These are phyloP conservation scores for Ips typographus DNA, from an alignment of 1,140 invertebrate species.

Conservation along the genomic window DNA sequence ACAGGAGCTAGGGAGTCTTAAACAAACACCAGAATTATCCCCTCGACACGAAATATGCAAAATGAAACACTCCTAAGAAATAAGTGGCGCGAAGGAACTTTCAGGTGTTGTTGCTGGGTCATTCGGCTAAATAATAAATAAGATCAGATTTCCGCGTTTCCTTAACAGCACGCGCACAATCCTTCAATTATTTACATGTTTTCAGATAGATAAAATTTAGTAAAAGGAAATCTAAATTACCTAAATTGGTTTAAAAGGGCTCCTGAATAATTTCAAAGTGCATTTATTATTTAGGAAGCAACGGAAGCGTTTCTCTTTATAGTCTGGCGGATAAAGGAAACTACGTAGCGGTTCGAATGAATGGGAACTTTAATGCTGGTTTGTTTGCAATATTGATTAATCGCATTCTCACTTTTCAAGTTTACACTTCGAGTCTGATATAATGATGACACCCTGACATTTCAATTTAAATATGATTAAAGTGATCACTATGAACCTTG, in stretches of 20 bases:
- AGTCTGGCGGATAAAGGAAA: slow-evolving; percentile 10
- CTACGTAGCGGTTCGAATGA: slow-evolving; percentile 7
- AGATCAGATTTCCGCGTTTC: slow-evolving; percentile 14
- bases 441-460: too few relatives aligned
- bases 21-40: slow-evolving; percentile 33
- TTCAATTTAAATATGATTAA: too few relatives aligned
- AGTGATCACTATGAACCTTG: too few relatives aligned
- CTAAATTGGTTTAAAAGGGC: slow-evolving; percentile 34
- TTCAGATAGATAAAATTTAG: slow-evolving; percentile 38
- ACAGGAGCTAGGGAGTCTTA: slow-evolving; percentile 22
- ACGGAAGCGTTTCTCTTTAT: slow-evolving; percentile 8
- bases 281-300: slow-evolving; percentile 28
- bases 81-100: slow-evolving; percentile 32
- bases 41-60: slow-evolving; percentile 33
- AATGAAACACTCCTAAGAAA: slow-evolving; percentile 34
- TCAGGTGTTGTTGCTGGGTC: slow-evolving; percentile 31
- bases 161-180: slow-evolving; percentile 15
- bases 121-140: slow-evolving; percentile 33
- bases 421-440: background rate
- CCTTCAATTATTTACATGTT: slow-evolving; percentile 32
- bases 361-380: slow-evolving; percentile 4
- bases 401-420: background rate
- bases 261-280: slow-evolving; percentile 26
- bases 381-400: slow-evolving; percentile 5
- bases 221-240: slow-evolving; percentile 37